phyloP scores from a whole-genome alignment of 2,113 vertebrate genomes.

The Pica pica region DNA sequence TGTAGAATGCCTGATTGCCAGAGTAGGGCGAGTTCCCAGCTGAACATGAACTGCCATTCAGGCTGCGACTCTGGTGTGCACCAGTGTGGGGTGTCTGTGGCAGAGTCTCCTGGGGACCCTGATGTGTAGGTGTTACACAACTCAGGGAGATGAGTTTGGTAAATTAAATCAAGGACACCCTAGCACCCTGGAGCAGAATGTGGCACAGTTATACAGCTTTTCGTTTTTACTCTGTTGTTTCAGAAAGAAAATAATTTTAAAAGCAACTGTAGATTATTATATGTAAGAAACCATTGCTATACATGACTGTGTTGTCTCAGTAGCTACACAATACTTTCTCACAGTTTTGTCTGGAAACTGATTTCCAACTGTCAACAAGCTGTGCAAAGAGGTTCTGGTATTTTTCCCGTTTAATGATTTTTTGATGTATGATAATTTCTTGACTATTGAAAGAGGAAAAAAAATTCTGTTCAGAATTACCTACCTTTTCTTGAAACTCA shows the following conservation, averaged over 20 bases:
- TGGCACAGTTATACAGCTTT: not conserved
- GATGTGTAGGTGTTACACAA: not conserved
- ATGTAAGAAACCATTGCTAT: not conserved
- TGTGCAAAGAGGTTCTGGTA: not conserved
- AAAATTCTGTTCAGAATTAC: not conserved
- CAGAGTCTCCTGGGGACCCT: not conserved
- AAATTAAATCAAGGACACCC: not conserved
- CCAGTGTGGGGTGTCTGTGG: fast-evolving
- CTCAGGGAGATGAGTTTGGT: not conserved
- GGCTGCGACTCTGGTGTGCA: not conserved
- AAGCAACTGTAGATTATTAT: not conserved
- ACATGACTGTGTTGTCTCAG: not conserved
- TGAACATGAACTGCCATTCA: not conserved
- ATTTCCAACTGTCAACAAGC: not conserved
- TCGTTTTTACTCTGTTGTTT: not conserved
- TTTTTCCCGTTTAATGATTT: not conserved
- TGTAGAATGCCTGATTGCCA: not conserved
- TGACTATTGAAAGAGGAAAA: not conserved
- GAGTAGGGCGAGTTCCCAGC: not conserved
- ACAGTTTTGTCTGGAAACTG: not conserved
- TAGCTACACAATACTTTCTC: not conserved
- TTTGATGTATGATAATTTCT: not conserved
- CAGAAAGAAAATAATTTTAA: not conserved
- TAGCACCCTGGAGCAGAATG: not conserved
- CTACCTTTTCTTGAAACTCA: not conserved